phyloP scores from a whole-genome alignment of 2,797 vertebrate genomes.

The Erpetoichthys calabaricus region DNA sequence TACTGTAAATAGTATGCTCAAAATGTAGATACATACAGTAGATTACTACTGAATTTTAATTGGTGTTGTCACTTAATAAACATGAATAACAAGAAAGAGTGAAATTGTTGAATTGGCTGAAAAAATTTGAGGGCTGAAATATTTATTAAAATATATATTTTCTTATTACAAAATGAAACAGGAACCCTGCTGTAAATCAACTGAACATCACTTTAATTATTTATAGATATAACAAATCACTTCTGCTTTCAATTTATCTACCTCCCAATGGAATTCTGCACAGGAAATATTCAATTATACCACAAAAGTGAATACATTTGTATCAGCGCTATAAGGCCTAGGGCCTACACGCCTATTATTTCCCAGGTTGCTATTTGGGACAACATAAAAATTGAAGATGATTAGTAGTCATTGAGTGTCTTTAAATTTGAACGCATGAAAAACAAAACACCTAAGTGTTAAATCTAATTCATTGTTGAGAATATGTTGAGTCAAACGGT shows the following conservation, averaged over 20 bases:
- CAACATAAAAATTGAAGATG: constrained; percentile 17
- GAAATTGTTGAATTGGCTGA: too few relatives aligned
- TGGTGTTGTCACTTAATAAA: too few relatives aligned
- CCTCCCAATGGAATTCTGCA: constrained; percentile 32
- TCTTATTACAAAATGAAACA: too few relatives aligned
- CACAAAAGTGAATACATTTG: constrained; percentile 57
- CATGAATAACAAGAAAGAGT: too few relatives aligned
- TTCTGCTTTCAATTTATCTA: constrained; percentile 14
- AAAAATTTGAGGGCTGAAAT: too few relatives aligned
- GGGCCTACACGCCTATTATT: constrained; percentile 25
- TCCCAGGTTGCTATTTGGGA: constrained; percentile 36
- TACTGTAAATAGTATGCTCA: too few relatives aligned
- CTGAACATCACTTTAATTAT: constrained; percentile 15
- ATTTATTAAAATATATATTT: too few relatives aligned
- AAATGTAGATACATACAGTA: too few relatives aligned
- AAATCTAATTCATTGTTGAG: constrained; percentile 5
- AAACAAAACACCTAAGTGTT: constrained; percentile 2
- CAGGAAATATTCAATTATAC: constrained; percentile 55
- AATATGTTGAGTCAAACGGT: constrained; percentile 4
- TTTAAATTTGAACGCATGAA: constrained; percentile 21
- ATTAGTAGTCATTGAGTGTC: constrained; percentile 29
- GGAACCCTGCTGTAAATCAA: constrained; percentile 5
- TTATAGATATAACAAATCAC: constrained; percentile 22
- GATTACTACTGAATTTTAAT: too few relatives aligned
- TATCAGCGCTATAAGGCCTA: constrained; percentile 22